phyloP scores from a whole-genome alignment of 53 echinoderm and acorn worm genomes.

The Patiria pectinifera region DNA sequence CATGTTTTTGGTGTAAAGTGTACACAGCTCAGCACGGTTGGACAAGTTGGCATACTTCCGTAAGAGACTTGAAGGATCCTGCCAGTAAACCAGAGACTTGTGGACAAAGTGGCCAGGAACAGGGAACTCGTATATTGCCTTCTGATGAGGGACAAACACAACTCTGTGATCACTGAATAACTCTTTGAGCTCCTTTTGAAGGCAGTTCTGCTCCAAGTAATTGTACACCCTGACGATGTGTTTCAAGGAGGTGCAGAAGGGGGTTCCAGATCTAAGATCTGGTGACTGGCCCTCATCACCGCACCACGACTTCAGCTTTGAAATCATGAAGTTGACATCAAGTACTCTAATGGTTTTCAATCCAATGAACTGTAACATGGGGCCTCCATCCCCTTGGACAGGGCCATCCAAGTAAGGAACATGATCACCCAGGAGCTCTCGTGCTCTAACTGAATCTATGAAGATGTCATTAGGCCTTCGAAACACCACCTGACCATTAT shows the following conservation, averaged over 20 bases:
- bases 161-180: slow-evolving; percentile 69
- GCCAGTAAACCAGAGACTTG: slow-evolving; percentile 67
- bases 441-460: background rate
- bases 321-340: slow-evolving; percentile 29
- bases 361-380: slow-evolving; percentile 53
- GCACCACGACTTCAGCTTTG: slow-evolving; percentile 64
- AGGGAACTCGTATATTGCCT: background rate
- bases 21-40: slow-evolving; percentile 22
- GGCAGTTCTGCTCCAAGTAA: slow-evolving; percentile 51
- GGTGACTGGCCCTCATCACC: background rate
- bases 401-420: slow-evolving; percentile 61
- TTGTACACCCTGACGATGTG: slow-evolving; percentile 61
- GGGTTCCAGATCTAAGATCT: slow-evolving; percentile 27
- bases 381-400: background rate
- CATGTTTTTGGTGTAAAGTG: slow-evolving; percentile 7
- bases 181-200: slow-evolving; percentile 40
- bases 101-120: slow-evolving; percentile 66
- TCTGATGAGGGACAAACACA: slow-evolving; percentile 60
- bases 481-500: slow-evolving; percentile 16
- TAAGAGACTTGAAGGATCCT: slow-evolving; percentile 60
- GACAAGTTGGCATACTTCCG: slow-evolving; percentile 23
- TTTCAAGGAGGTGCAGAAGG: slow-evolving; percentile 54
- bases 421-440: slow-evolving; percentile 49
- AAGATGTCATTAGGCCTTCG: slow-evolving; percentile 44
- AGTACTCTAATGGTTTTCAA: slow-evolving; percentile 29